Evolutionary conservation across 2,888 invertebrate species (phyloP), one percentile per base, ranked within the genome.

Genomic region (Pogonocherus hispidulus): DNA sequence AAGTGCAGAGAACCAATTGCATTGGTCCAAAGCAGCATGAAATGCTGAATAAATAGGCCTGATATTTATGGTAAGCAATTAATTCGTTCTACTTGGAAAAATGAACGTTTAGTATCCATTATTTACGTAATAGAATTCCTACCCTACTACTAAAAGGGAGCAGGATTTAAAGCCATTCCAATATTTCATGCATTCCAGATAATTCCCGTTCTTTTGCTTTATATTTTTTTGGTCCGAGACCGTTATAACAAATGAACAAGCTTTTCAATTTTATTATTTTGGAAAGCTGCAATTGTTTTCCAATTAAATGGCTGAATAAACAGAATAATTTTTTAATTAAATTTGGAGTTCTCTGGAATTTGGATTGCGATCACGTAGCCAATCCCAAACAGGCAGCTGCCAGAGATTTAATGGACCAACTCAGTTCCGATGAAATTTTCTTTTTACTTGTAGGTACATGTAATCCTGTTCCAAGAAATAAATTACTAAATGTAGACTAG

Each of bases 301-400:
- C 78, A 78, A 78, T 78, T 77, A 76, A 78, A 77, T 70, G 78
- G 70, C 59, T 69, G 72, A 74, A 70, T 75, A 69, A 72, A 70
- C 70, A 71, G 76, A 73, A 77, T 76, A 72, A 77, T 77, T 74
- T 72, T 74, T 72, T 73, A 75, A 78, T 76, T 76, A 73, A 76
- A 74, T 76, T 72, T 70, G 65, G 57, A 55, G 66, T 54, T 66
- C 70, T 44, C 44, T 51, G 59, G 49, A 59, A 57, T 64, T 65
- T 59, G 51, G 54, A 59, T 54, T 57, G 51, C 20, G 64, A 65
- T 66, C 69, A 65, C 69, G 69, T 69, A 54, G 55, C 44, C 54
- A 63, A 63, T 54, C 63, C 23, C 41, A 44, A 63, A 3, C 35
- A 44, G 63, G 44, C 23, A 54, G 52, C 54, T 63, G 63, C 63